Conservation (phyloP, 1,140 invertebrate species). For the Macrostomum lignano region DNA sequence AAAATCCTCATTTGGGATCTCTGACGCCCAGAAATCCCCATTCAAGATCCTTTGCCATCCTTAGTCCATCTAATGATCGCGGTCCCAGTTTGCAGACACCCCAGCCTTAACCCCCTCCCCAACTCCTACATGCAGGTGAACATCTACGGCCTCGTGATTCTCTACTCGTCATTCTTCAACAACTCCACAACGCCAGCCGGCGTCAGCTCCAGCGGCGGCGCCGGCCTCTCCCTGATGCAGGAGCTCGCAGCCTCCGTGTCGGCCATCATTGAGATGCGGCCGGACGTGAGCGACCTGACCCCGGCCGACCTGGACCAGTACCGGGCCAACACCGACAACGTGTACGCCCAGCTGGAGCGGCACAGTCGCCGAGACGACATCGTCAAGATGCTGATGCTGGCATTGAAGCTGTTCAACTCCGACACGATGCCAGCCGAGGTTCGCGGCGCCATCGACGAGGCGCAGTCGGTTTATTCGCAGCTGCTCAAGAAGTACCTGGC, state of each 20-base stretch:
- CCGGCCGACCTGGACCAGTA: slow-evolving; percentile 3
- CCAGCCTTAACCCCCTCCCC: too few species aligned
- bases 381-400: background rate
- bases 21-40: too few species aligned
- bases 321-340: slow-evolving; percentile 1
- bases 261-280: too few species aligned
- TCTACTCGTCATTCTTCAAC: slow-evolving; percentile 5
- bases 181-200: background rate
- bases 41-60: too few species aligned
- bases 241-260: too few species aligned
- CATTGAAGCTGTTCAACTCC: background rate
- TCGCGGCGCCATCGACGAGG: slow-evolving; percentile 14
- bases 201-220: background rate
- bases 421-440: background rate
- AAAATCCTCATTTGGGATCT: too few species aligned
- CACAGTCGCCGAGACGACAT: background rate
- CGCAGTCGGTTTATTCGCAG: slow-evolving; percentile 31
- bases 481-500: slow-evolving; percentile 29
- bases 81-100: too few species aligned
- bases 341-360: background rate
- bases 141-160: slow-evolving; percentile 4
- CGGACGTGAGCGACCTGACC: too few species aligned
- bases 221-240: too few species aligned
- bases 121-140: slow-evolving; percentile 5
- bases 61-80: too few species aligned